A percentile compares a stretch with the other conserved stretches of the same genome.
These are phyloP conservation scores for Chelon labrosus DNA, from an alignment of 2,797 vertebrate genomes.

Conservation along the genomic window DNA sequence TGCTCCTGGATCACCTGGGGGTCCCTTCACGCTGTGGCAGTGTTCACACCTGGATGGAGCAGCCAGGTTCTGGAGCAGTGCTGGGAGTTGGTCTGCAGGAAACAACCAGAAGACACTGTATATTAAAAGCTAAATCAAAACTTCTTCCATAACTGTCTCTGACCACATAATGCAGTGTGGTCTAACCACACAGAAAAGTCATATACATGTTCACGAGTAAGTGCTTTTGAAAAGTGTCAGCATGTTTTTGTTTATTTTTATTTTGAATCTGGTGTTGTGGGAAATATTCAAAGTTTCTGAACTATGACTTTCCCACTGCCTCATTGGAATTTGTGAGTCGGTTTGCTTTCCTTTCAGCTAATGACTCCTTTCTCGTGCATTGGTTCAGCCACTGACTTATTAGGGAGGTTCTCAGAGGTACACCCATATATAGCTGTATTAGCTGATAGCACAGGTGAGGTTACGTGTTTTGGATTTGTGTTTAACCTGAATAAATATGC, in stretches of 20 bases:
- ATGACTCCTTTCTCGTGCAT: neutral
- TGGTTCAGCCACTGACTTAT: neutral
- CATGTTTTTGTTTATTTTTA: too few species aligned
- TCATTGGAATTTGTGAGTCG: neutral
- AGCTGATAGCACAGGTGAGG: too few species aligned
- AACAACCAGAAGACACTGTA: constrained; percentile 22
- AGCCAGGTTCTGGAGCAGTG: constrained; percentile 78
- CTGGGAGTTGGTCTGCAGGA: constrained; percentile 81
- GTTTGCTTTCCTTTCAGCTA: neutral
- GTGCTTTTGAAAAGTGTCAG: too few species aligned
- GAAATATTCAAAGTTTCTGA: neutral
- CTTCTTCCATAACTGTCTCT: neutral
- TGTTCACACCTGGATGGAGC: constrained; percentile 70
- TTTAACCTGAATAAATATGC: too few species aligned
- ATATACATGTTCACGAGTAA: too few species aligned
- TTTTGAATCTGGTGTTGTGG: neutral
- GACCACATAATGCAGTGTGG: neutral
- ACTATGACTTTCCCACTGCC: neutral
- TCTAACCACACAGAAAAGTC: too few species aligned
- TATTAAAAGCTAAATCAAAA: neutral
- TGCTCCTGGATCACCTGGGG: constrained; percentile 80
- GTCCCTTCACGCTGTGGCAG: constrained; percentile 80
- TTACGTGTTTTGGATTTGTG: too few species aligned
- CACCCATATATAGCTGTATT: neutral
- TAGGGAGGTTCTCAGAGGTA: neutral